Percentiles rank a stretch among this genome's conserved stretches.
Evolutionary conservation across 2,113 vertebrate genomes (phyloP).

Genomic region (pig (Sus scrofa)): DNA sequence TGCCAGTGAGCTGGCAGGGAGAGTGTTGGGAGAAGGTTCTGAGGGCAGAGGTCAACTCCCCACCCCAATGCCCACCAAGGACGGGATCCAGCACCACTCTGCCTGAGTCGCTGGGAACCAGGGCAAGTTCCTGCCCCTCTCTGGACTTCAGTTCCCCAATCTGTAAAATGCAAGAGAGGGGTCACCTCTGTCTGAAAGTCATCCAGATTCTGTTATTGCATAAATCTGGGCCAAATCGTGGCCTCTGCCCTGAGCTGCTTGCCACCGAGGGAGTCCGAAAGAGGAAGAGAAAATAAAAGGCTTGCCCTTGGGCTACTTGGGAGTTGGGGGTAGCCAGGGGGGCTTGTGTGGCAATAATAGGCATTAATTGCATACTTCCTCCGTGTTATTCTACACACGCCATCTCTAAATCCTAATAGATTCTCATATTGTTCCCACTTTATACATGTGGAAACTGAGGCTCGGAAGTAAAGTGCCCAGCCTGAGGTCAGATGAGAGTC

Average conservation of each 20-base stretch:
- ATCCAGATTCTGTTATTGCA: background rate
- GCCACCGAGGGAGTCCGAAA: background rate
- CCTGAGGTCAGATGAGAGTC: background rate
- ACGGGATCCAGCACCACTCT: background rate
- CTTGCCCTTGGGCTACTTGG: background rate
- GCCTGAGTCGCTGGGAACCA: background rate
- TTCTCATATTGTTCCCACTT: background rate
- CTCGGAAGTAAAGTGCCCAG: background rate
- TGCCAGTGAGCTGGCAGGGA: background rate
- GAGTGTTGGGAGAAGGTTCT: too few species aligned
- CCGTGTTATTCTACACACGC: background rate
- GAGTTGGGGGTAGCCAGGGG: too few species aligned
- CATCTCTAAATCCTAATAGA: background rate
- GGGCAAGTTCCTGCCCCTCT: background rate
- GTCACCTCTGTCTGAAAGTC: background rate
- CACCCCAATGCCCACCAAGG: background rate
- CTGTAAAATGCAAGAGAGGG: background rate
- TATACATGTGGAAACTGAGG: background rate
- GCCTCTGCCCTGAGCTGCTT: background rate
- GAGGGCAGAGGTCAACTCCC: rapidly evolving
- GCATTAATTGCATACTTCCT: background rate
- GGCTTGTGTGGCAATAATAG: rapidly evolving
- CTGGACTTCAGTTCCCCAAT: background rate
- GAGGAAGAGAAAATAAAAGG: background rate
- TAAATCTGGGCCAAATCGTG: too few species aligned